phyloP scores from a whole-genome alignment of 2,888 invertebrate genomes.

The Oxyteleia sp. region DNA sequence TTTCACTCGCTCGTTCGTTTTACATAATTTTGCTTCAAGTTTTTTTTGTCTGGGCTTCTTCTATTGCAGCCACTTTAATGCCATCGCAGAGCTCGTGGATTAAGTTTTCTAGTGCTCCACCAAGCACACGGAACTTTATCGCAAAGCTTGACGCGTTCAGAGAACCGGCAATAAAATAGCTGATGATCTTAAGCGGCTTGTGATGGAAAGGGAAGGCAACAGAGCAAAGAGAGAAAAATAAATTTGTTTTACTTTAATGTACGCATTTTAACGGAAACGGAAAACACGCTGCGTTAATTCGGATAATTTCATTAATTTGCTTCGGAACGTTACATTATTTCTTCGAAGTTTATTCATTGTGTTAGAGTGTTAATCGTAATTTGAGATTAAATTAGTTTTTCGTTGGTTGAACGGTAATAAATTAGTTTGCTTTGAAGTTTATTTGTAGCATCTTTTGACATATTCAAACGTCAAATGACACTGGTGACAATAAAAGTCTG shows the following conservation, averaged over 20 bases:
- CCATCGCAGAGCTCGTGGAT: conserved; percentile 63
- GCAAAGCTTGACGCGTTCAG: conserved; percentile 70
- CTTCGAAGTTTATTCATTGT: conserved; percentile 15
- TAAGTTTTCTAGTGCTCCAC: conserved; percentile 68
- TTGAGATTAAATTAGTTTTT: neutral
- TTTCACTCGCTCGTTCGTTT: conserved; percentile 53
- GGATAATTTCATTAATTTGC: conserved; percentile 49
- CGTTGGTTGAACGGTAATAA: neutral
- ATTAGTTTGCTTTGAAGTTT: too few relatives aligned
- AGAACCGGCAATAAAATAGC: conserved; percentile 71
- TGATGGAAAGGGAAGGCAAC: conserved; percentile 32
- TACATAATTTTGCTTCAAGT: conserved; percentile 57
- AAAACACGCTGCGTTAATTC: conserved; percentile 41
- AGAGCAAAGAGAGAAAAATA: conserved; percentile 29
- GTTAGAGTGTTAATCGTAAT: neutral
- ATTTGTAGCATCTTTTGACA: too few relatives aligned
- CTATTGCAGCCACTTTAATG: conserved; percentile 62
- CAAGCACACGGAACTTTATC: conserved; percentile 69
- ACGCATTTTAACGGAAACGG: conserved; percentile 36
- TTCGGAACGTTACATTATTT: conserved; percentile 32
- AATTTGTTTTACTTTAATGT: conserved; percentile 60
- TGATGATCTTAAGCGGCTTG: conserved; percentile 72
- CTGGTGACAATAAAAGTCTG: too few relatives aligned
- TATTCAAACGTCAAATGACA: too few relatives aligned
- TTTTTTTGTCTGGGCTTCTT: conserved; percentile 45